Percentiles rank a stretch among this genome's conserved stretches.
phyloP scores from a whole-genome alignment of 2,797 vertebrate species.

The Argentina silus region DNA sequence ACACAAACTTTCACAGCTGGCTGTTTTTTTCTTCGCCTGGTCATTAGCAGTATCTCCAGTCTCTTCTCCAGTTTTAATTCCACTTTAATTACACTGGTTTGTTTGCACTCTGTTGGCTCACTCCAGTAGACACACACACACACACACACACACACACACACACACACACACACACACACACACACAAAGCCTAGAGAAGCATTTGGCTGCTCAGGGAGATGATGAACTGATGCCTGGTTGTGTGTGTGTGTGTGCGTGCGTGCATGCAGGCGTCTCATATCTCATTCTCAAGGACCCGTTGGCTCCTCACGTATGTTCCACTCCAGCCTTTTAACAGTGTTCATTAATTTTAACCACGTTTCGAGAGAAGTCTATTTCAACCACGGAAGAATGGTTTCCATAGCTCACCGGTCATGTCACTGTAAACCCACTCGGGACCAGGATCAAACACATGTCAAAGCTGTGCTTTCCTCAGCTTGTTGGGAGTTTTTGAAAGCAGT shows the following conservation, averaged over 20 bases:
- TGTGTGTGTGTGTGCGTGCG: neutral
- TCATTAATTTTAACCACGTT: no score
- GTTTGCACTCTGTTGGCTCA: conserved; percentile 20
- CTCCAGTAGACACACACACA: conserved; percentile 16
- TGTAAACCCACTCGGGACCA: no score
- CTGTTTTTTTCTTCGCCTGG: conserved; percentile 38
- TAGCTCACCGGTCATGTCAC: no score
- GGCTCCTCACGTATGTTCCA: neutral
- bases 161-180: neutral
- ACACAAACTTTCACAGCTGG: neutral
- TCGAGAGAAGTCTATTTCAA: no score
- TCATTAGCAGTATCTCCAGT: conserved; percentile 35
- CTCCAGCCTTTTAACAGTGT: neutral
- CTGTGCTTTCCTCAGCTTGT: no score
- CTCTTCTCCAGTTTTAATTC: conserved; percentile 5
- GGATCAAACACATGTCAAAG: no score
- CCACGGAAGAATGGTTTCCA: no score
- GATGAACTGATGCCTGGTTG: neutral
- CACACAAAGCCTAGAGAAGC: conserved; percentile 2
- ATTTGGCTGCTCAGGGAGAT: conserved; percentile 12
- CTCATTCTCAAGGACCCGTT: conserved; percentile 5
- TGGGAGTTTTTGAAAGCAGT: no score
- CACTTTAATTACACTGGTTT: conserved; percentile 28
- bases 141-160: neutral
- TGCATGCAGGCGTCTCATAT: conserved; percentile 16